Conservation (phyloP, 2,113 vertebrate species). For the Peucedramus taeniatus region DNA sequence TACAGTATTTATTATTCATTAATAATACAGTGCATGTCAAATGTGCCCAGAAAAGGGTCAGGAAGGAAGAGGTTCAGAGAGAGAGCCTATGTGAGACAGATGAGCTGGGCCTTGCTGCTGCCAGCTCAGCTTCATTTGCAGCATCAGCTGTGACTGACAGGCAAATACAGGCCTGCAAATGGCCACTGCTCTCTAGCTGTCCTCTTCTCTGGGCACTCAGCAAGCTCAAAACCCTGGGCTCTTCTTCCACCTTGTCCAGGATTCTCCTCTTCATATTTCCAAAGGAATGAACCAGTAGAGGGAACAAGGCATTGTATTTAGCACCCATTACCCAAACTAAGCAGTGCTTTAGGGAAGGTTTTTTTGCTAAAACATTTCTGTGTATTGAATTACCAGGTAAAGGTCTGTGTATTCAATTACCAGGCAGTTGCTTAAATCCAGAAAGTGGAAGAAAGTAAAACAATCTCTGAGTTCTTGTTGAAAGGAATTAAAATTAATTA, state of each 20-base stretch:
- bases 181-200: not conserved
- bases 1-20: not conserved
- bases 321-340: not conserved
- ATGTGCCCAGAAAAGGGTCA: not conserved
- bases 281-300: not conserved
- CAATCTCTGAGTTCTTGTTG: not conserved
- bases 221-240: not conserved
- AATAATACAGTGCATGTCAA: not conserved
- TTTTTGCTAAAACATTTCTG: not conserved
- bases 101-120: not conserved
- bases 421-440: not conserved
- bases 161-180: not conserved
- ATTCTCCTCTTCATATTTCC: not conserved
- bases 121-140: not conserved
- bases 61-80: not conserved
- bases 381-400: not conserved
- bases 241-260: not conserved
- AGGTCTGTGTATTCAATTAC: not conserved
- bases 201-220: not conserved
- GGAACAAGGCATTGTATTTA: not conserved
- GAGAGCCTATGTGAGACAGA: accelerated
- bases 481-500: not conserved
- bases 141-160: not conserved
- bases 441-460: not conserved
- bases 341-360: not conserved